These are phyloP conservation scores for Thyatira batis DNA, from an alignment of 2,888 invertebrate species.

Conservation along the genomic window DNA sequence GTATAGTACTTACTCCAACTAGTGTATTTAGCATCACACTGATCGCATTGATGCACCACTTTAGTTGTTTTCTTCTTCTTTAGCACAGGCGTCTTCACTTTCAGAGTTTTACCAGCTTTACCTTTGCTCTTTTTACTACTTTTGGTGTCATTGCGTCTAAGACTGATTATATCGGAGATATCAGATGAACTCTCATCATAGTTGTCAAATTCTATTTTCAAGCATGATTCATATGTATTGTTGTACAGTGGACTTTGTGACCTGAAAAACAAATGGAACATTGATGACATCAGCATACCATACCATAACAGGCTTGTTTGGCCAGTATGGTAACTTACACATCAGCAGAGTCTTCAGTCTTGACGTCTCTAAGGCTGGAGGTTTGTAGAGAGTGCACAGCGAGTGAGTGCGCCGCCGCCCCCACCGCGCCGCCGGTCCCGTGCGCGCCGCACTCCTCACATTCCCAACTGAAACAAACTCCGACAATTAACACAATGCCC, in stretches of 20 bases:
- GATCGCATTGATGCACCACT: conserved; percentile 64
- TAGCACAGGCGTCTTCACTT: conserved; percentile 25
- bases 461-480: conserved; percentile 53
- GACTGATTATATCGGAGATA: conserved; percentile 3
- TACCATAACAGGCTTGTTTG: neutral
- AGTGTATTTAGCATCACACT: conserved; percentile 67
- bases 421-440: conserved; percentile 45
- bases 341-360: conserved; percentile 49
- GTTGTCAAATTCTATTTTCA: conserved; percentile 46
- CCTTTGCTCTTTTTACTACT: conserved; percentile 32
- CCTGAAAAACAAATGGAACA: conserved; percentile 34
- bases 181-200: conserved; percentile 41
- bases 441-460: conserved; percentile 52
- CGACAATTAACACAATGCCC: too few relatives aligned
- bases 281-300: neutral
- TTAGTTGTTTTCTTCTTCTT: conserved; percentile 39
- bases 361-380: conserved; percentile 34
- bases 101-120: conserved; percentile 27
- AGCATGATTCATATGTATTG: conserved; percentile 42
- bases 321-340: conserved; percentile 25
- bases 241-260: conserved; percentile 49
- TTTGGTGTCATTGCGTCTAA: conserved; percentile 7
- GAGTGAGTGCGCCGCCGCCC: conserved; percentile 53
- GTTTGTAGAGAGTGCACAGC: conserved; percentile 39
- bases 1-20: conserved; percentile 49